Evolutionary conservation across 2,888 invertebrate species (phyloP).

Genomic region (Erebia palarica): DNA sequence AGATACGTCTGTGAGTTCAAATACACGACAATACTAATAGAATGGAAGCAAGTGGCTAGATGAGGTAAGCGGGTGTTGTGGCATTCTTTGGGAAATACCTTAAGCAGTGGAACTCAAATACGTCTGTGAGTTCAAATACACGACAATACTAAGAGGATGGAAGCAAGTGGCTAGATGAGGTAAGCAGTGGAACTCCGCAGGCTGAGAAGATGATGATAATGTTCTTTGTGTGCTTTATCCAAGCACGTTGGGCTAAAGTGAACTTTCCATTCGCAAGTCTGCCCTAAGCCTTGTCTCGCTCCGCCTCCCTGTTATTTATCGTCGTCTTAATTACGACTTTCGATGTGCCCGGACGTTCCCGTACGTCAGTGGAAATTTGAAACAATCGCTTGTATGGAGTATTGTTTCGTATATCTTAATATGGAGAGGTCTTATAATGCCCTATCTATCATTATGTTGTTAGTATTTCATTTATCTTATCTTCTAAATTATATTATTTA

Average conservation of each 20-base stretch:
- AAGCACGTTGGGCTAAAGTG: not conserved
- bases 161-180: no score
- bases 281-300: constrained; percentile 46
- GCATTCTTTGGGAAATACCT: no score
- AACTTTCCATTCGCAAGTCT: constrained; percentile 25
- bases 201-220: no score
- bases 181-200: no score
- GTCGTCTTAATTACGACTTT: constrained; percentile 65
- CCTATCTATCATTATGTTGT: constrained; percentile 10
- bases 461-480: constrained; percentile 6
- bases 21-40: no score
- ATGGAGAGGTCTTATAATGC: not conserved
- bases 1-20: no score
- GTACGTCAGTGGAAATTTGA: constrained; percentile 37
- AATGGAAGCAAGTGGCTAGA: no score
- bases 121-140: no score
- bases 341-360: constrained; percentile 50
- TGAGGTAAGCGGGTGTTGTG: no score
- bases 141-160: no score
- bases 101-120: no score
- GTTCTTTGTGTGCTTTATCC: not conserved
- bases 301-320: constrained; percentile 63
- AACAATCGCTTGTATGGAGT: constrained; percentile 37
- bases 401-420: constrained; percentile 26
- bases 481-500: not conserved